phyloP scores from a whole-genome alignment of 2,888 invertebrate genomes.

The Phyllotreta striolata region DNA sequence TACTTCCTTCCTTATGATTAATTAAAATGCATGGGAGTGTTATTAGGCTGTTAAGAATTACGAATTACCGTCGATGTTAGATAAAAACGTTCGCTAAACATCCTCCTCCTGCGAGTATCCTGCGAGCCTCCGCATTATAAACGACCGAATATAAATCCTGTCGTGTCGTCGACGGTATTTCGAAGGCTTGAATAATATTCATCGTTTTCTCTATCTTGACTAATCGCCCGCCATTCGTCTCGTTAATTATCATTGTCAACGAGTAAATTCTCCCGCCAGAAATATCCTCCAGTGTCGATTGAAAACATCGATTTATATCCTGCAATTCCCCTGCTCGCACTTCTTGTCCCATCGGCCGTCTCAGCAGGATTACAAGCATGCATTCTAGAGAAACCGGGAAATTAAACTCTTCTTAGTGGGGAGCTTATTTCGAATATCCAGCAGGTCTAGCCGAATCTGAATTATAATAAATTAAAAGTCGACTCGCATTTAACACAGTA shows the following conservation, averaged over 20 bases:
- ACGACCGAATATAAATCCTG: slow-evolving; percentile 18
- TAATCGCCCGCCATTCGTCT: slow-evolving; percentile 24
- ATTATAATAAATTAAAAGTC: too few species aligned
- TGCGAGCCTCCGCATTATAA: slow-evolving; percentile 5
- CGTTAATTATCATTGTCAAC: slow-evolving; percentile 32
- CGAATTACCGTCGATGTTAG: too few species aligned
- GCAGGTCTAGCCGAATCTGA: too few species aligned
- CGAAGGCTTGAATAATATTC: slow-evolving; percentile 19
- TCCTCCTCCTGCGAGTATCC: not conserved
- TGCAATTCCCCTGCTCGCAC: slow-evolving; percentile 9
- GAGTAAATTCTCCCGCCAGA: slow-evolving; percentile 6
- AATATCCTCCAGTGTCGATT: slow-evolving; percentile 14
- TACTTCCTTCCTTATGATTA: too few species aligned
- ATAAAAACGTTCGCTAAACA: too few species aligned
- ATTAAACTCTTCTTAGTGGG: too few species aligned
- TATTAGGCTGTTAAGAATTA: too few species aligned
- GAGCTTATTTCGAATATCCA: too few species aligned
- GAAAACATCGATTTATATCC: slow-evolving; percentile 32
- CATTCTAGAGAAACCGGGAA: too few species aligned
- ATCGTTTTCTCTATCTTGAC: slow-evolving; percentile 18
- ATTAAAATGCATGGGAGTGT: too few species aligned
- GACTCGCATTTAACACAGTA: too few species aligned
- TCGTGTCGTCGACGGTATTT: not conserved
- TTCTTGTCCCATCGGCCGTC: not conserved
- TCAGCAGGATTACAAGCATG: too few species aligned